Percentiles rank a stretch among this genome's conserved stretches.
Evolutionary conservation across 2,113 vertebrate species (phyloP).

Genomic region (Melanerpes aurifrons): DNA sequence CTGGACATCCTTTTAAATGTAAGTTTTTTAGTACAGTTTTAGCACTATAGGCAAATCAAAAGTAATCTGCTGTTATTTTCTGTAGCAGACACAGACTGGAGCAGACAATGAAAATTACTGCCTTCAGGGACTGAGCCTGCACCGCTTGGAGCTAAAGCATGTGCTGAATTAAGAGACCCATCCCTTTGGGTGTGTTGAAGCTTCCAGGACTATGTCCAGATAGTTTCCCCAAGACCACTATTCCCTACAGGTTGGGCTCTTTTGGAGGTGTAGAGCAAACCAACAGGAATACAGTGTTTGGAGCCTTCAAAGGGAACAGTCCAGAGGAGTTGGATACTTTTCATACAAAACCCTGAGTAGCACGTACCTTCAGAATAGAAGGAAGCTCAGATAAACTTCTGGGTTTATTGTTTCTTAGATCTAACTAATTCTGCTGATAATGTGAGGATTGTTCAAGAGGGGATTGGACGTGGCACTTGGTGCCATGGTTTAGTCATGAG

Average conservation of each 20-base stretch:
- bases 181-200: neutral
- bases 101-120: neutral
- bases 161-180: neutral
- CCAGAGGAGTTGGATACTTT: neutral
- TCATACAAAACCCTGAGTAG: neutral
- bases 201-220: neutral
- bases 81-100: neutral
- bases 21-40: neutral
- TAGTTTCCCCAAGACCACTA: neutral
- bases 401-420: neutral
- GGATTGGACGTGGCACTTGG: no score
- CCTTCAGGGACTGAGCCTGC: neutral
- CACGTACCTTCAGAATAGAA: neutral
- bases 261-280: neutral
- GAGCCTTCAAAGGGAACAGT: neutral
- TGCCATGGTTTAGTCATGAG: no score
- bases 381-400: neutral
- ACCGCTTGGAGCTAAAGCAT: neutral
- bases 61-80: neutral
- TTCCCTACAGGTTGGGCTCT: neutral
- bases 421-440: neutral
- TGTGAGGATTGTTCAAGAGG: neutral
- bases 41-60: neutral
- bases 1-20: neutral
- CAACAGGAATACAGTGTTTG: fast-evolving